Base-by-base conservation (phyloP, 2,113 vertebrate genomes). In the Brienomyrus brachyistius region DNA sequence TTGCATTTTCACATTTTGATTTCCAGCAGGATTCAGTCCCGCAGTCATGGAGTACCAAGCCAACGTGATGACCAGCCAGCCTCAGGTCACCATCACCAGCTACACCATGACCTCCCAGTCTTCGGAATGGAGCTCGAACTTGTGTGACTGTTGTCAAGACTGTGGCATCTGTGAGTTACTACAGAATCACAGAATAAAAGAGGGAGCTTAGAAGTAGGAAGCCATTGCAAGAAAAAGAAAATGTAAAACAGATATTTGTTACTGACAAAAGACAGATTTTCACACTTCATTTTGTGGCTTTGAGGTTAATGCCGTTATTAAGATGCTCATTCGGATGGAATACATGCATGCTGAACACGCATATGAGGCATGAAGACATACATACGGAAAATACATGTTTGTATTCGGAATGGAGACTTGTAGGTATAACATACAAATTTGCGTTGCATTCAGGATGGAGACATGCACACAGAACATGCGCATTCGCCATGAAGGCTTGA, bases 101-200 rank as follows among this genome's bases (percentile, higher is more conserved):
- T 95, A 93, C 91, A 91, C 91, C 0, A 91, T 95, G 13, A 89
- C 94, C 2, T 27, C 92, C 1, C 91, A 59, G 4, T 48, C 89
- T 3, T 91, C 93, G 5, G 91, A 95, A 1, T 96, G 95, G 96
- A 96, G 89, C 90, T 94, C 96, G 86, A 93, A 93, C 27, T 88
- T 94, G 88, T 95, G 94, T 31, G 95, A 95, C 92, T 96, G 96
- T 91, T 95, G 94, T 90, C 94, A 95, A 0, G 95, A 96, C 93
- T 96, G 94, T 1, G 94, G 95, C 88, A 95, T 96, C 90, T 96
- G 95, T 96, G 91, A 84, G 94, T 91, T 45, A 27, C 27, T 66
- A 88, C 51, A 82, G 47, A 74, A 17, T 19, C 13, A 88, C 19
- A 9, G 47, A 50, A 82, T 19, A 84, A 19, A 83, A 27, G 1